Base-by-base conservation (phyloP, 2,113 vertebrate species). In the Heliornis fulica region DNA sequence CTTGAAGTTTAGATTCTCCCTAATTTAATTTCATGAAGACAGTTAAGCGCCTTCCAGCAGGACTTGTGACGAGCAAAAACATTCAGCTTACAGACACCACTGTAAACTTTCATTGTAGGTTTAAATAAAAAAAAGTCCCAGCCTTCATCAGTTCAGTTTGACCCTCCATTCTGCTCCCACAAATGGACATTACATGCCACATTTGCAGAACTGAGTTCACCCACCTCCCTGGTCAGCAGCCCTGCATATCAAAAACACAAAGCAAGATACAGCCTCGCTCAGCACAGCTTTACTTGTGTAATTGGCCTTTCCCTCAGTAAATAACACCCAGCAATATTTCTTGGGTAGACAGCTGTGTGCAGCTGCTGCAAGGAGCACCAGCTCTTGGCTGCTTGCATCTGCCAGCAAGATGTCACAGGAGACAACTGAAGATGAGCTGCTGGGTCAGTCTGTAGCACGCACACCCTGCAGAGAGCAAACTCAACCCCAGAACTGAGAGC, bases 161-260 rank as follows among this genome's bases (percentile, higher is more conserved):
- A 53, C 7, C 60, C 46, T 26, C 15, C 9, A 2, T 50, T 86
- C 65, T 84, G 29, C 8, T 7, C 14, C n/a, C 36, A 66, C 53
- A 13, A 87, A 26, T 0, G 0, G 56, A 17, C 16, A 66, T 40
- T 84, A 28, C 17, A 6, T 7, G 13, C 28, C 0, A 2, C 28
- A 32, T 13, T 66, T 57, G 8, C 32, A 90, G 43, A 71, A 71
- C 8, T 60, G 50, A 14, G 34, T 87, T 70, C 23, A 38, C 2
- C 4, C 15, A 21, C 0, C 0, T 31, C 26, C 38, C 17, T 5
- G 0, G 56, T 54, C 10, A 41, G 26, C 2, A 63, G 25, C 11
- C 46, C n/a, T 79, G 25, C 11, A 1, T 26, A 22, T 22, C 60
- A 89, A 50, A 86, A 70, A 41, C 32, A 57, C 74, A 80, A 41